Percentiles rank a stretch among this genome's conserved stretches.
phyloP scores from a whole-genome alignment of 1,140 invertebrate genomes.

The Eupeodes corollae region DNA sequence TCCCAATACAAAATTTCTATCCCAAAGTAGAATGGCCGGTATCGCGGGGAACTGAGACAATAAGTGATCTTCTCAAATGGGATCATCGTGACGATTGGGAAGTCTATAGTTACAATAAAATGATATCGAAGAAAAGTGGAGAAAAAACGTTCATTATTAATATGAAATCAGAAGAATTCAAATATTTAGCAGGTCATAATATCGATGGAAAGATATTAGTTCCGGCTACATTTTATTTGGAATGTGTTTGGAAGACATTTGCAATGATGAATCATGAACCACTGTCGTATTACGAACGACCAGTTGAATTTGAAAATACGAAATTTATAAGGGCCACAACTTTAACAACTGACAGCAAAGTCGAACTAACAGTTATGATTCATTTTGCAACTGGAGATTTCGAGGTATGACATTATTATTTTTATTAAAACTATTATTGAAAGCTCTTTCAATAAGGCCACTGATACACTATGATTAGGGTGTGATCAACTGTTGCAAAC shows the following conservation, averaged over 20 bases:
- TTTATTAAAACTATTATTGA: too few relatives aligned
- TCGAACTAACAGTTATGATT: constrained; percentile 70
- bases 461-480: too few relatives aligned
- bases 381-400: constrained; percentile 73
- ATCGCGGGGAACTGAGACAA: constrained; percentile 57
- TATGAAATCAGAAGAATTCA: constrained; percentile 50
- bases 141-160: constrained; percentile 47
- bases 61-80: constrained; percentile 69
- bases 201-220: constrained; percentile 81
- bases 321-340: constrained; percentile 73
- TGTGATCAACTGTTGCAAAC: too few relatives aligned
- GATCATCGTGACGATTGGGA: constrained; percentile 68
- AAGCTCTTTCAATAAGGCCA: too few relatives aligned
- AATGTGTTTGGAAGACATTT: constrained; percentile 79
- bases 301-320: constrained; percentile 79
- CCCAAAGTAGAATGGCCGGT: constrained; percentile 58
- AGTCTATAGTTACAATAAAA: constrained; percentile 12
- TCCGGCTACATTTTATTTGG: constrained; percentile 79
- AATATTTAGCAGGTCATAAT: constrained; percentile 62
- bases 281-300: constrained; percentile 52
- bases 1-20: constrained; percentile 44
- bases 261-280: constrained; percentile 59
- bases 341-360: constrained; percentile 53
- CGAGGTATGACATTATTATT: constrained; percentile 39
- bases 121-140: constrained; percentile 21